Evolutionary conservation across 2,797 vertebrate species (phyloP).

Genomic region (Crax fasciolata): DNA sequence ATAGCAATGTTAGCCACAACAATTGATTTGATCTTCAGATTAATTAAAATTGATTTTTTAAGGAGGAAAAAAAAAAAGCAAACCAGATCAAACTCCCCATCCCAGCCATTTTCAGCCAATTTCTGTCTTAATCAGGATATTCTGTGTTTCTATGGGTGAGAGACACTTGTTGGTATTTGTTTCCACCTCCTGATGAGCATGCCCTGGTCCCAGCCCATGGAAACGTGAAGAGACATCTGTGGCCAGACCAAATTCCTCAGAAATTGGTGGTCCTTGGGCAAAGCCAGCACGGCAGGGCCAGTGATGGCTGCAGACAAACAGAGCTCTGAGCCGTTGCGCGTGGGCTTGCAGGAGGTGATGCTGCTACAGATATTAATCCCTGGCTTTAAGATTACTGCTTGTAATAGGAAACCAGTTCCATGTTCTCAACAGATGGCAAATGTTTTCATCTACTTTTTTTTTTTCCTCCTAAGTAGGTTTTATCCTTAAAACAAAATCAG

Average conservation of each 20-base stretch:
- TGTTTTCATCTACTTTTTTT: conserved; percentile 51
- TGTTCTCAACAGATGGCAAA: conserved; percentile 75
- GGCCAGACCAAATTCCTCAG: neutral
- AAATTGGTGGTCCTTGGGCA: neutral
- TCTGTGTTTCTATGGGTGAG: neutral
- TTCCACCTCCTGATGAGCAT: neutral
- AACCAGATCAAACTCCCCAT: neutral
- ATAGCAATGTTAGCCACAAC: neutral
- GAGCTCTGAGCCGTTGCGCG: neutral
- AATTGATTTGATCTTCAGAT: neutral
- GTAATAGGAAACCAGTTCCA: conserved; percentile 36
- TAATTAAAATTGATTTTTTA: neutral
- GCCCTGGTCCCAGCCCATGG: neutral
- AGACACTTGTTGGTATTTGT: neutral
- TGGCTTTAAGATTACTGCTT: conserved; percentile 49
- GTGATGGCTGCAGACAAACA: neutral
- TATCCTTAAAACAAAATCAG: conserved; percentile 12
- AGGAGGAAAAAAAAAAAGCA: neutral
- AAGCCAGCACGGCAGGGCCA: neutral
- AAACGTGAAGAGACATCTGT: neutral
- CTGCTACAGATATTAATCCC: conserved; percentile 39
- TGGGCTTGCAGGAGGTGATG: neutral
- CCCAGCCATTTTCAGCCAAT: neutral
- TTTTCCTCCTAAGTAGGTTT: conserved; percentile 39
- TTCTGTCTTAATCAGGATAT: neutral